Percentiles rank a stretch among this genome's conserved stretches.
Conservation (phyloP, 2,797 vertebrate species). For the Sardinella longiceps region DNA sequence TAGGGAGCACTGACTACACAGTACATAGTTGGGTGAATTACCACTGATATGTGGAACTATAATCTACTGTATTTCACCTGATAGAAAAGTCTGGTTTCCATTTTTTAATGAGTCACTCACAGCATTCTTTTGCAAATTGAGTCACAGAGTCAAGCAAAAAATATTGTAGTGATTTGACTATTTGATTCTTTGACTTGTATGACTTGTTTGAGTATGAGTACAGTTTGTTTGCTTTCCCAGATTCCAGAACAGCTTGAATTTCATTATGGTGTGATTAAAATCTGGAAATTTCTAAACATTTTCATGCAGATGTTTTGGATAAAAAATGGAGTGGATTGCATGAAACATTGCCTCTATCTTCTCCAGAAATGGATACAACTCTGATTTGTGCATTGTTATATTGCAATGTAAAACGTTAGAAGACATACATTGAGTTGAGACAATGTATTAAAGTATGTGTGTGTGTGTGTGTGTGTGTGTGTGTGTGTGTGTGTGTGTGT, state of each 20-base stretch:
- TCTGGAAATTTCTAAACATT: constrained; percentile 84
- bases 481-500: too few relatives aligned
- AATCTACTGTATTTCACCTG: too few relatives aligned
- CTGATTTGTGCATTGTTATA: not conserved
- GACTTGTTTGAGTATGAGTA: too few relatives aligned
- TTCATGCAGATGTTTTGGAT: constrained; percentile 70
- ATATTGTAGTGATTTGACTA: too few relatives aligned
- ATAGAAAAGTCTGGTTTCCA: too few relatives aligned
- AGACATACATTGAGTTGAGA: not conserved
- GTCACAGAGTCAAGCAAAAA: too few relatives aligned
- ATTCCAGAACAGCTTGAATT: constrained; percentile 81
- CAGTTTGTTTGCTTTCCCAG: constrained; percentile 63
- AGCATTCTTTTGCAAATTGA: too few relatives aligned
- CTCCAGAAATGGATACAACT: constrained; percentile 82
- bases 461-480: too few relatives aligned
- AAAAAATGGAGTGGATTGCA: constrained; percentile 68
- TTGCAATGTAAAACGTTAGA: not conserved
- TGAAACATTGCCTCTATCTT: constrained; percentile 82
- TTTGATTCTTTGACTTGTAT: too few relatives aligned
- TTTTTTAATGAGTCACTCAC: too few relatives aligned
- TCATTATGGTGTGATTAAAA: constrained; percentile 81
- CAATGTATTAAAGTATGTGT: not conserved
- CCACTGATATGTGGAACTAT: too few relatives aligned
- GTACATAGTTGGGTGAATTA: not conserved
- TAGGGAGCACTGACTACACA: not conserved